Evolutionary conservation across 1,140 invertebrate genomes (phyloP).

Genomic region (Orchesella cincta): DNA sequence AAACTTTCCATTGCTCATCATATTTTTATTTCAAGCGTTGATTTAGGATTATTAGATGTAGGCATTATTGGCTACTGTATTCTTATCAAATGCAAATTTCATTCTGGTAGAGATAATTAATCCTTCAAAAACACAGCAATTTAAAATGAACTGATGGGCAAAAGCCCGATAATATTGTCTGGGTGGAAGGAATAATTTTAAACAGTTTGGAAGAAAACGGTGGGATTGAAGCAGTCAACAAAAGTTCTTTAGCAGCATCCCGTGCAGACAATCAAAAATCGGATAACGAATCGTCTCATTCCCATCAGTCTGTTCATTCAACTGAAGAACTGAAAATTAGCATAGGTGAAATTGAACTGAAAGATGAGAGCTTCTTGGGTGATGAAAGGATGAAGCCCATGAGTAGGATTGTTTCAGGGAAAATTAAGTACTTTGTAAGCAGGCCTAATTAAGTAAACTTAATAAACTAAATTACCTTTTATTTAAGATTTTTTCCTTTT

Average conservation of each 20-base stretch:
- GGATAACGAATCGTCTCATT: background rate
- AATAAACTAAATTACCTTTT: no score
- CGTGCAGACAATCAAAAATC: background rate
- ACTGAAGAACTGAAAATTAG: background rate
- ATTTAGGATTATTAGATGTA: no score
- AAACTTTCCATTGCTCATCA: no score
- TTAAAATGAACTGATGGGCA: background rate
- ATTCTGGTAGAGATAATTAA: no score
- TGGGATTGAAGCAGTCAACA: background rate
- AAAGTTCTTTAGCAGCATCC: background rate
- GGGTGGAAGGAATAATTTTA: background rate
- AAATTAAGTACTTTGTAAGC: slow-evolving; percentile 26
- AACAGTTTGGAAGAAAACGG: slow-evolving; percentile 20
- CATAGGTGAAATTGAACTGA: slow-evolving; percentile 21
- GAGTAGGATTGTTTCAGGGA: slow-evolving; percentile 8
- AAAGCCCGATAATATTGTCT: slow-evolving; percentile 24
- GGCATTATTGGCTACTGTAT: no score
- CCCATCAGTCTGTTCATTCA: background rate
- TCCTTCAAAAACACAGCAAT: no score
- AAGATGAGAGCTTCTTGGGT: slow-evolving; percentile 12
- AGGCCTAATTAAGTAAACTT: background rate
- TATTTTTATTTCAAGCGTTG: no score
- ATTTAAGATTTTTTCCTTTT: no score
- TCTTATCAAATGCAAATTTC: no score
- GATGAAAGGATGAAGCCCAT: background rate